Percentiles rank a stretch among this genome's conserved stretches.
phyloP scores from a whole-genome alignment of 2,888 invertebrate species.

The Pammene fasciana region DNA sequence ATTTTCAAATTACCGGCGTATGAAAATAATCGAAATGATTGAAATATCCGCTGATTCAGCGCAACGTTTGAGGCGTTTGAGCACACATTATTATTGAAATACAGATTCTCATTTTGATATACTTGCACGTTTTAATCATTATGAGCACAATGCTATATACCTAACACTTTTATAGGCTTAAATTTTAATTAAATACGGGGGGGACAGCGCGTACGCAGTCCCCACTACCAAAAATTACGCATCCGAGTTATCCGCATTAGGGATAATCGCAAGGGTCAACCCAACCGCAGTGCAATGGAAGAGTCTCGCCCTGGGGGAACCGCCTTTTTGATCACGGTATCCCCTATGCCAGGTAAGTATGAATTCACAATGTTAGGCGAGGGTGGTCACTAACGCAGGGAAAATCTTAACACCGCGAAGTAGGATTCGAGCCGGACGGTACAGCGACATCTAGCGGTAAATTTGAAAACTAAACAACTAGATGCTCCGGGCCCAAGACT shows the following conservation, averaged over 20 bases:
- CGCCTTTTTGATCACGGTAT: constrained; percentile 29
- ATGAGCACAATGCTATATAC: too few relatives aligned
- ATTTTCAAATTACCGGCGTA: too few relatives aligned
- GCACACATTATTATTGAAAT: too few relatives aligned
- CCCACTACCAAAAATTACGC: constrained; percentile 29
- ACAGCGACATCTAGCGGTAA: constrained; percentile 18
- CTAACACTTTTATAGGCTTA: too few relatives aligned
- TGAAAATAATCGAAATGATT: too few relatives aligned
- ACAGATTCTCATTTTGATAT: too few relatives aligned
- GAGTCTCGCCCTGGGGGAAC: constrained; percentile 30
- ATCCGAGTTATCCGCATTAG: constrained; percentile 31
- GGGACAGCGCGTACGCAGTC: constrained; percentile 26
- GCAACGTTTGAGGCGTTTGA: too few relatives aligned
- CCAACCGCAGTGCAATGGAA: constrained; percentile 28
- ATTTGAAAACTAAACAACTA: background rate
- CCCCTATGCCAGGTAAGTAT: constrained; percentile 33
- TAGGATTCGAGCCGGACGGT: background rate
- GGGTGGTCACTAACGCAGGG: constrained; percentile 20
- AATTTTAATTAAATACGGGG: too few relatives aligned
- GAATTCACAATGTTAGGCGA: background rate
- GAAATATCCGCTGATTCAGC: too few relatives aligned
- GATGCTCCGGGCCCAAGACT: background rate
- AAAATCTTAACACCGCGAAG: constrained; percentile 24
- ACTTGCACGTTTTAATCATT: too few relatives aligned
- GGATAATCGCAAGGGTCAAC: constrained; percentile 31